Percentiles rank a stretch among this genome's conserved stretches.
phyloP scores from a whole-genome alignment of 2,113 vertebrate genomes.

The Gymnarchus niloticus region DNA sequence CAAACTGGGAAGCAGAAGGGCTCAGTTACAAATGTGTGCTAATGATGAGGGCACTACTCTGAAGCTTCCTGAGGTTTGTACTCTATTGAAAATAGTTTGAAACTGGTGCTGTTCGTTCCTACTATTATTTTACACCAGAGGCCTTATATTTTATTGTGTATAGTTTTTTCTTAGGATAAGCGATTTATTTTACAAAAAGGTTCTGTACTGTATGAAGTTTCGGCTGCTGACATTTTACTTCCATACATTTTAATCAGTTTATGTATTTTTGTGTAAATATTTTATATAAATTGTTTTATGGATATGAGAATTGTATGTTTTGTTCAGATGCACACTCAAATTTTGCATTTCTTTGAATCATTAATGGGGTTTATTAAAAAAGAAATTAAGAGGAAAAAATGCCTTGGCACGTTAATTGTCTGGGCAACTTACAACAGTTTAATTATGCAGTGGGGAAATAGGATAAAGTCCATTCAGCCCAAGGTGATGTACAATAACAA shows the following conservation, averaged over 20 bases:
- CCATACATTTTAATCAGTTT: not conserved
- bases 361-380: not conserved
- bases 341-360: not conserved
- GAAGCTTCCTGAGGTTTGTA: not conserved
- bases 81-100: not conserved
- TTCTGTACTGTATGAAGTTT: not conserved
- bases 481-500: too few relatives aligned
- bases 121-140: not conserved
- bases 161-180: not conserved
- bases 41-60: not conserved
- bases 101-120: not conserved
- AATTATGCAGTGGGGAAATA: not conserved
- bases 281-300: slow-evolving; percentile 5
- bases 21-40: not conserved
- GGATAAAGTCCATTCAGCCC: too few relatives aligned
- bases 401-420: not conserved
- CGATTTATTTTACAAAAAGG: not conserved
- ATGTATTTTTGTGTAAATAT: not conserved
- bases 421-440: not conserved
- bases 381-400: not conserved
- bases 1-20: not conserved
- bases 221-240: not conserved
- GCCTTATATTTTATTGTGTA: not conserved
- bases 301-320: not conserved
- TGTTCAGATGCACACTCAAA: not conserved